phyloP scores from a whole-genome alignment of 2,113 vertebrate species.

The Cariama cristata region DNA sequence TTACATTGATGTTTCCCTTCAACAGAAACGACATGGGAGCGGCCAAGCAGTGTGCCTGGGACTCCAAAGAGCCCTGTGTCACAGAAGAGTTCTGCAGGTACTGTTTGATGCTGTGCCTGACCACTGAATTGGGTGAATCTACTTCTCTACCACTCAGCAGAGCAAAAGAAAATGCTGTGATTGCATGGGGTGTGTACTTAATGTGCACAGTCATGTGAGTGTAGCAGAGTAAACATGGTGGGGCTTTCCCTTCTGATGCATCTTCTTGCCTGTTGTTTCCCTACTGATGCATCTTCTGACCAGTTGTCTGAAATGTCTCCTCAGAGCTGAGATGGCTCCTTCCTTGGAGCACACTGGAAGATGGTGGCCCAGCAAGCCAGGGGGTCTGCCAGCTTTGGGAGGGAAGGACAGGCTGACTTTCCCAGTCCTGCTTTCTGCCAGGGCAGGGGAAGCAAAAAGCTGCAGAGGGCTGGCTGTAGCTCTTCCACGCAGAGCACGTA shows the following conservation, averaged over 20 bases:
- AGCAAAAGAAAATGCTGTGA: neutral
- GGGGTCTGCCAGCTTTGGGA: neutral
- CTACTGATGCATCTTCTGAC: neutral
- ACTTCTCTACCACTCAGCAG: neutral
- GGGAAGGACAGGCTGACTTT: neutral
- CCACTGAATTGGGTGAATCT: neutral
- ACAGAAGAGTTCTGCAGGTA: slow-evolving; percentile 93
- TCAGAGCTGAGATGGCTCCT: neutral
- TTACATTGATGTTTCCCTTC: slow-evolving; percentile 18
- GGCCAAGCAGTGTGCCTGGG: slow-evolving; percentile 86
- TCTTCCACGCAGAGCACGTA: neutral
- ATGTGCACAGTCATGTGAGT: accelerated
- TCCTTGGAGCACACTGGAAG: neutral
- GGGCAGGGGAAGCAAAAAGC: neutral
- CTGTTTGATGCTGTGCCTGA: neutral
- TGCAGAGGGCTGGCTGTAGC: neutral
- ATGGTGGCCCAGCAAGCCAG: neutral
- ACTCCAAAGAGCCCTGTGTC: slow-evolving; percentile 85
- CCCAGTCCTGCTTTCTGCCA: neutral
- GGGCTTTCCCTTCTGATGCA: neutral
- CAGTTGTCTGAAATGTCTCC: neutral
- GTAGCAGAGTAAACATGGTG: neutral
- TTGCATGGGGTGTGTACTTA: neutral
- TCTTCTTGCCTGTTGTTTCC: neutral
- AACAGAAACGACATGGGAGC: slow-evolving; percentile 96